Evolutionary conservation across 1,140 invertebrate genomes (phyloP).

Genomic region (Macrobrachium rosenbergii): DNA sequence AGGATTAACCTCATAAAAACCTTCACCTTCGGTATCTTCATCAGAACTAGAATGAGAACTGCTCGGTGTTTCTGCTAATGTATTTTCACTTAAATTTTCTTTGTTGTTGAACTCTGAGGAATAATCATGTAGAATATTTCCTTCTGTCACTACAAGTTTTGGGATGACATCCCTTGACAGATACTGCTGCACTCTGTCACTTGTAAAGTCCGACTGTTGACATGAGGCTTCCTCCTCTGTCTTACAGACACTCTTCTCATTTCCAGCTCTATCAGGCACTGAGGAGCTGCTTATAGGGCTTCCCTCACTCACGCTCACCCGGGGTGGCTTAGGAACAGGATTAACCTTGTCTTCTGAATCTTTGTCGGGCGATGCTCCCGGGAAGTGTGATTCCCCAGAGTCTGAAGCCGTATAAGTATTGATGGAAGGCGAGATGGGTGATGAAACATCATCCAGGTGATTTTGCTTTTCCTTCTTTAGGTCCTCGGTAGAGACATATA

Average conservation of each 20-base stretch:
- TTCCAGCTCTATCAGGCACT: not conserved
- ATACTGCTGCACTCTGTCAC: too few species aligned
- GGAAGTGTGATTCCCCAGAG: not conserved
- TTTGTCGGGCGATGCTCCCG: not conserved
- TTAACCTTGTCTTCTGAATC: slow-evolving; percentile 19
- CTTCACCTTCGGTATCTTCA: not conserved
- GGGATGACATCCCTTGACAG: not conserved
- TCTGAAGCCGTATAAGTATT: slow-evolving; percentile 18
- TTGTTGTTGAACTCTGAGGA: too few species aligned
- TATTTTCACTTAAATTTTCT: too few species aligned
- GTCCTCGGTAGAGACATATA: not conserved
- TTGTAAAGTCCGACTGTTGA: too few species aligned
- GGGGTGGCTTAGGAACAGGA: slow-evolving; percentile 48
- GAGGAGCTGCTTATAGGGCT: slow-evolving; percentile 26
- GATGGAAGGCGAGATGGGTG: not conserved
- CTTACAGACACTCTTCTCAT: too few species aligned
- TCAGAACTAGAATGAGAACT: not conserved
- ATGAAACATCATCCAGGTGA: not conserved
- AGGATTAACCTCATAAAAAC: slow-evolving; percentile 22
- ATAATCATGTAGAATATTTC: too few species aligned
- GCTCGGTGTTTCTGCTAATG: not conserved
- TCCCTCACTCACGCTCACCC: slow-evolving; percentile 1
- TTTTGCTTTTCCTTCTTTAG: not conserved
- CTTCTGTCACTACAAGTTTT: not conserved
- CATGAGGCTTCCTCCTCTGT: too few species aligned